Evolutionary conservation across 2,797 vertebrate genomes (phyloP).

Genomic region (Coregonus sp.): DNA sequence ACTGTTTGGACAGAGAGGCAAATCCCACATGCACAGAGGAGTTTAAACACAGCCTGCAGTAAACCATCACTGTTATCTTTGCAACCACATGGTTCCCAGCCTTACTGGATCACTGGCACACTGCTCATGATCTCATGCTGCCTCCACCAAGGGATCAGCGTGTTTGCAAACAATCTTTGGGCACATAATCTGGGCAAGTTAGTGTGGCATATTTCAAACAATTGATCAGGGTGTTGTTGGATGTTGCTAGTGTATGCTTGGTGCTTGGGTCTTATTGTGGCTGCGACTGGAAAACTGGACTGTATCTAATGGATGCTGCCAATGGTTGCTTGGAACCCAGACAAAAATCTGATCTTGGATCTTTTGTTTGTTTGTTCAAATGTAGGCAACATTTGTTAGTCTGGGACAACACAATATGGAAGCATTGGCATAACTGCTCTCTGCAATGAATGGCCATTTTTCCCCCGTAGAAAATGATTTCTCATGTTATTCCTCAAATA

Average conservation of each 20-base stretch:
- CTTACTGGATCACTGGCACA: conserved; percentile 33
- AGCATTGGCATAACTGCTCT: conserved; percentile 13
- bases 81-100: conserved; percentile 25
- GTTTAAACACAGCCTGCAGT: conserved; percentile 22
- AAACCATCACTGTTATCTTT: conserved; percentile 39
- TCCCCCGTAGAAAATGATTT: not conserved
- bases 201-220: conserved; percentile 38
- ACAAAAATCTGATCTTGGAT: conserved; percentile 24
- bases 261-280: conserved; percentile 8
- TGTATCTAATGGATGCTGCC: conserved; percentile 16
- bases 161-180: conserved; percentile 38
- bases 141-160: conserved; percentile 24
- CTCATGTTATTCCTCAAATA: not conserved
- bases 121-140: conserved; percentile 36
- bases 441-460: not conserved
- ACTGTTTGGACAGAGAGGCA: conserved; percentile 14
- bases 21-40: conserved; percentile 8
- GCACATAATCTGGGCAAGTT: conserved; percentile 53
- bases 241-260: conserved; percentile 22
- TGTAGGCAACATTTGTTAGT: conserved; percentile 36
- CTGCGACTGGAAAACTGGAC: conserved; percentile 1
- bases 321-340: conserved; percentile 31
- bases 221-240: conserved; percentile 23
- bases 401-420: conserved; percentile 43
- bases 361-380: conserved; percentile 41